Percentiles rank a stretch among this genome's conserved stretches.
phyloP scores from a whole-genome alignment of 2,888 invertebrate species.

The Leptinotarsa tumamoca region DNA sequence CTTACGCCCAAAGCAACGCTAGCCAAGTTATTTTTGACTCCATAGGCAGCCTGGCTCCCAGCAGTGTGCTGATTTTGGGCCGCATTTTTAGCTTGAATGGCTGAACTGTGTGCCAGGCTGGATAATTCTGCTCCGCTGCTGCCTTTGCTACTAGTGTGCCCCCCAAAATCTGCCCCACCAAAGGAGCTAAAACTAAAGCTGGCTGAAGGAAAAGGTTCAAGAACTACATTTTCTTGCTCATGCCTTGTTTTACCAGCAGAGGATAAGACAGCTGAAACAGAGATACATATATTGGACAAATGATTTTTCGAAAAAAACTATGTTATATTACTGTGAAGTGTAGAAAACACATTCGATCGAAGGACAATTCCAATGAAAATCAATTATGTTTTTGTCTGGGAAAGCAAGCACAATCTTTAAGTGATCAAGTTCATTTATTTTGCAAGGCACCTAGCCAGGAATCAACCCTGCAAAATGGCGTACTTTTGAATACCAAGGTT shows the following conservation, averaged over 20 bases:
- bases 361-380: too few relatives aligned
- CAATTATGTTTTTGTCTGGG: too few relatives aligned
- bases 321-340: not conserved
- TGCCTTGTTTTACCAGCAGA: not conserved
- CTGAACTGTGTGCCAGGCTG: slow-evolving; percentile 76
- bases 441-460: too few relatives aligned
- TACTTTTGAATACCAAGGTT: too few relatives aligned
- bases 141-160: slow-evolving; percentile 19
- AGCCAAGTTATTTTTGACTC: slow-evolving; percentile 79
- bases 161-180: slow-evolving; percentile 18
- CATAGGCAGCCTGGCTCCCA: slow-evolving; percentile 79
- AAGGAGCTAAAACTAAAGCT: slow-evolving; percentile 9
- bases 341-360: too few relatives aligned
- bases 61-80: slow-evolving; percentile 77
- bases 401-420: too few relatives aligned
- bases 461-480: too few relatives aligned
- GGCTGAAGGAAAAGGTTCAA: not conserved
- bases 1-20: slow-evolving; percentile 72
- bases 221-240: slow-evolving; percentile 11
- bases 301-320: not conserved
- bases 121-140: slow-evolving; percentile 74
- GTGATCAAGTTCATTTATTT: too few relatives aligned
- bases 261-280: not conserved
- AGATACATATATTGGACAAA: not conserved
- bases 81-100: slow-evolving; percentile 79